Conservation (phyloP, 2,888 invertebrate species). For the Leistus spinibarbis region DNA sequence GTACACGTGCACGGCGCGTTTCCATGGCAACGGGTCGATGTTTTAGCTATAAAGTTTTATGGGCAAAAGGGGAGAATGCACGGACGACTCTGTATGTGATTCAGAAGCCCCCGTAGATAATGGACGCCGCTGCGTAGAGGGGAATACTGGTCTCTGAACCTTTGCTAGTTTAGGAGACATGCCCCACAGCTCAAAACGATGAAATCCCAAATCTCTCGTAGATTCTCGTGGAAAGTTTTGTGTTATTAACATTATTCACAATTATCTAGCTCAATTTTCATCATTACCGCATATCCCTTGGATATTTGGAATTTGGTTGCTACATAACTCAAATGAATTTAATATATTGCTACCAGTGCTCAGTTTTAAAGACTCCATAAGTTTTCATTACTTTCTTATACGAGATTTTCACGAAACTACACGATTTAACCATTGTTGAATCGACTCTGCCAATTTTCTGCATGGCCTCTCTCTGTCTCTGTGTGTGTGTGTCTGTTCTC, state of each 20-base stretch:
- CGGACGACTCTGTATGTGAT: slow-evolving; percentile 48
- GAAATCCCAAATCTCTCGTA: not conserved
- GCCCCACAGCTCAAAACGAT: not conserved
- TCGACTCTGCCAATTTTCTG: too few species aligned
- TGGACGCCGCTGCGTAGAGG: not conserved
- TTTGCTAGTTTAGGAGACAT: not conserved
- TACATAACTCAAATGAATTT: not conserved
- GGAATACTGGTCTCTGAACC: not conserved
- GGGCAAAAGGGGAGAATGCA: slow-evolving; percentile 55
- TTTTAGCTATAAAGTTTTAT: slow-evolving; percentile 59
- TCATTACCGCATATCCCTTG: not conserved
- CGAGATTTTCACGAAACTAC: too few species aligned
- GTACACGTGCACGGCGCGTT: slow-evolving; percentile 53
- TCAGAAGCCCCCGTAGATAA: not conserved
- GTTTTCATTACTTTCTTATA: too few species aligned
- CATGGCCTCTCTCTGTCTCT: too few species aligned
- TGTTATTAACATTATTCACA: not conserved
- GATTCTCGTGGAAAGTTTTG: not conserved
- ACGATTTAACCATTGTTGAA: too few species aligned
- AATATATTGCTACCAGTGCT: not conserved
- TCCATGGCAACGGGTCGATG: slow-evolving; percentile 58
- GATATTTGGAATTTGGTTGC: not conserved
- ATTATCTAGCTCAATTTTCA: not conserved
- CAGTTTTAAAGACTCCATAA: too few species aligned
- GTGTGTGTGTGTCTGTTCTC: too few species aligned